These are phyloP conservation scores for Drosophila aff. DNA, from an alignment of 1,140 invertebrate species.

Conservation along the genomic window DNA sequence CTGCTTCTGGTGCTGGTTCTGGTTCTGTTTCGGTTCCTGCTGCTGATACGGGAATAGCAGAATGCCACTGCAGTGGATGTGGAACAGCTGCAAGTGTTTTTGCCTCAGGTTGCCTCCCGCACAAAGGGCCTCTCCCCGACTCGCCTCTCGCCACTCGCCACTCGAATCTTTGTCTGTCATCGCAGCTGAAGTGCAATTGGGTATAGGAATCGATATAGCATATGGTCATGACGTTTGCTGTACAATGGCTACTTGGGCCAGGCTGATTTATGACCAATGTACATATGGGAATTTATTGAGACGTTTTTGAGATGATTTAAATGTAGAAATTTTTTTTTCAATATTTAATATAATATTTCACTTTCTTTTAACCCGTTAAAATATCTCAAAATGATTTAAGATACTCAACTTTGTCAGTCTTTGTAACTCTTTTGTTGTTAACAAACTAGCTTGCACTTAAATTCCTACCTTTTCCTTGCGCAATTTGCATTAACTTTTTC, in stretches of 20 bases:
- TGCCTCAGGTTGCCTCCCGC: conserved; percentile 31
- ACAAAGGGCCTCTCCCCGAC: conserved; percentile 12
- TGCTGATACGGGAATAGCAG: conserved; percentile 12
- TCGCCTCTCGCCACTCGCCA: conserved; percentile 28
- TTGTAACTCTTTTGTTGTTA: background rate
- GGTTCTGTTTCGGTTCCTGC: background rate
- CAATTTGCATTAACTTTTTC: conserved; percentile 31
- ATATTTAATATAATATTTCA: background rate
- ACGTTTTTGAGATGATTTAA: background rate
- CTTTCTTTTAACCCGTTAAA: background rate
- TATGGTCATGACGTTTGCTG: conserved; percentile 73
- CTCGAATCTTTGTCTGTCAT: conserved; percentile 40
- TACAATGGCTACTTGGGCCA: conserved; percentile 62
- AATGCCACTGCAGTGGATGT: conserved; percentile 49
- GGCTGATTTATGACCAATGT: conserved; percentile 61
- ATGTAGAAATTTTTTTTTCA: background rate
- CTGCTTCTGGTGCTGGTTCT: conserved; percentile 9
- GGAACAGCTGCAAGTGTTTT: conserved; percentile 79
- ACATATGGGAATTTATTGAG: conserved; percentile 23
- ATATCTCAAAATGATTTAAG: background rate
- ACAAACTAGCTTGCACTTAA: background rate
- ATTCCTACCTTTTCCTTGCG: conserved; percentile 13
- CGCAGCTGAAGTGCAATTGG: conserved; percentile 38
- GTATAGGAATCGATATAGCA: conserved; percentile 42
- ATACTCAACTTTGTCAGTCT: background rate